Percentiles rank a stretch among this genome's conserved stretches.
Conservation (phyloP, 2,113 vertebrate genomes). For the Bubo scandiacus region DNA sequence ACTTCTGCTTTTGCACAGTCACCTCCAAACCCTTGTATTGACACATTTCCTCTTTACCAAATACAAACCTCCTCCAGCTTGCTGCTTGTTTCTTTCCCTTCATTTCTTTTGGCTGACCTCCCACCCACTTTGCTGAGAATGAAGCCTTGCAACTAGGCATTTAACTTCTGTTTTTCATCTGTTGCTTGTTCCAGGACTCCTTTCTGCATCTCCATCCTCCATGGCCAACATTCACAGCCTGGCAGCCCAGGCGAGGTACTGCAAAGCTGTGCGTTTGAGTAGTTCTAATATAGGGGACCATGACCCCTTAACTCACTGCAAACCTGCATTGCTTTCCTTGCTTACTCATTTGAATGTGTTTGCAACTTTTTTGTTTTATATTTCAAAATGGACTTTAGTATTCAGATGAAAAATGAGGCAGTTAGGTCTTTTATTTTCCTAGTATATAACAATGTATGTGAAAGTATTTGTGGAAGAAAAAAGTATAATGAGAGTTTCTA, state of each 20-base stretch:
- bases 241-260: not conserved
- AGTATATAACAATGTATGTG: not conserved
- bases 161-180: conserved; percentile 23
- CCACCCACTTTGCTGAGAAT: not conserved
- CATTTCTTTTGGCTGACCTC: conserved; percentile 47
- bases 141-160: not conserved
- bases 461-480: not conserved
- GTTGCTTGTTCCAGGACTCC: not conserved
- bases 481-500: not conserved
- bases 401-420: not conserved
- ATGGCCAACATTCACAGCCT: not conserved
- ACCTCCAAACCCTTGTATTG: conserved; percentile 44
- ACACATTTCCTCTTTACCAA: conserved; percentile 15
- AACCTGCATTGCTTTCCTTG: not conserved
- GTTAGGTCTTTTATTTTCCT: not conserved
- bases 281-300: not conserved
- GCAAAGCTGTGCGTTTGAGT: not conserved
- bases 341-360: not conserved
- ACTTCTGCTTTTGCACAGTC: conserved; percentile 33
- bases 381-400: not conserved
- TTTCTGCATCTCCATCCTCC: not conserved
- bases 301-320: not conserved
- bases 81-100: conserved; percentile 31
- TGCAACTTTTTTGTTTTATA: not conserved
- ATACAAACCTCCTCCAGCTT: not conserved